Percentiles rank a stretch among this genome's conserved stretches.
Conservation (phyloP, 2,888 invertebrate genomes). For the Scaptomyza flava region DNA sequence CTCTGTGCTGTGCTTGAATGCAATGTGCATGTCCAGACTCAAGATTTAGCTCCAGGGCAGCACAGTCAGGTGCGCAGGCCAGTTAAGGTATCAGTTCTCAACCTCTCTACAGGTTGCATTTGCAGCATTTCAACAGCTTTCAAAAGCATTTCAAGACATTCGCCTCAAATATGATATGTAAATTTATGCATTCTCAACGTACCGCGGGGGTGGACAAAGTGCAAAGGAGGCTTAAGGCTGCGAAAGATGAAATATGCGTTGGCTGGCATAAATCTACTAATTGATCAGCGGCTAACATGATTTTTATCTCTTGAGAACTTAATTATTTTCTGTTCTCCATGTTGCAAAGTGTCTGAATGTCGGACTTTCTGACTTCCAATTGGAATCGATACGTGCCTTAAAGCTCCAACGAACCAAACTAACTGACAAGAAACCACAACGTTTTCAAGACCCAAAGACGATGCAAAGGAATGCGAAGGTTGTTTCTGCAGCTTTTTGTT, state of each 20-base stretch:
- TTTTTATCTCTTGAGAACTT: slow-evolving; percentile 83
- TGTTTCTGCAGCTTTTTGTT: slow-evolving; percentile 19
- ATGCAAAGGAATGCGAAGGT: slow-evolving; percentile 70
- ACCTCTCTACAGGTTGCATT: slow-evolving; percentile 57
- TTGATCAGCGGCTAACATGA: slow-evolving; percentile 83
- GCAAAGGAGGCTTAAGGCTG: slow-evolving; percentile 15
- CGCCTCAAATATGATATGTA: slow-evolving; percentile 68
- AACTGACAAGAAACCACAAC: slow-evolving; percentile 56
- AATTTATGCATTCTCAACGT: slow-evolving; percentile 69
- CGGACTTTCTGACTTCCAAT: slow-evolving; percentile 51
- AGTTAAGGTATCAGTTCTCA: slow-evolving; percentile 13
- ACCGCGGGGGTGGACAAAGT: slow-evolving; percentile 12
- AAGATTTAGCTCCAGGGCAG: slow-evolving; percentile 45
- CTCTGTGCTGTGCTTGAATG: slow-evolving; percentile 63
- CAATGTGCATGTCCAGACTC: slow-evolving; percentile 61
- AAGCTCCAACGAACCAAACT: slow-evolving; percentile 3
- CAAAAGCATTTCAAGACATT: slow-evolving; percentile 77
- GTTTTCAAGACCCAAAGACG: slow-evolving; percentile 30
- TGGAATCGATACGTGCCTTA: slow-evolving; percentile 61
- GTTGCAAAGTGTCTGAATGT: slow-evolving; percentile 49
- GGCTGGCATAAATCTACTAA: slow-evolving; percentile 77
- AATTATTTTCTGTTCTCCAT: slow-evolving; percentile 78
- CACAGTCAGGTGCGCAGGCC: slow-evolving; percentile 64
- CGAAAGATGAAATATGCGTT: slow-evolving; percentile 75
- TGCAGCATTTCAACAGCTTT: slow-evolving; percentile 80